Percentiles rank a stretch among this genome's conserved stretches.
phyloP scores from a whole-genome alignment of 92 coral and sea anemone species.

The Umimayanthus chanpuru region DNA sequence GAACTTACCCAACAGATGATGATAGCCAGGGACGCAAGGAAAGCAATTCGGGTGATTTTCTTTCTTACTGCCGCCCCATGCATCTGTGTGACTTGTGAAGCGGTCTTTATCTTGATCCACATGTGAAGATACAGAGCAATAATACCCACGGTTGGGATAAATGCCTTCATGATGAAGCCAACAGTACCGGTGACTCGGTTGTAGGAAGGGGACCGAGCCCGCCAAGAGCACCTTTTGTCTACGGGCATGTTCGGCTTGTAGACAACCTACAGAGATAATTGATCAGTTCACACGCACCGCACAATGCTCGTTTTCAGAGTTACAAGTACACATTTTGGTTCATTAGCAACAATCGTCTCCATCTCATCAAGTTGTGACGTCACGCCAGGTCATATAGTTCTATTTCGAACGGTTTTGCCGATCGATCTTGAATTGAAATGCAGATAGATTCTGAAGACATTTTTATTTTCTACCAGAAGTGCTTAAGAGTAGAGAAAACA shows the following conservation, averaged over 20 bases:
- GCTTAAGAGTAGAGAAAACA: too few species aligned
- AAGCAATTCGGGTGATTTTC: conserved; percentile 74
- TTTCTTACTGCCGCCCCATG: conserved; percentile 58
- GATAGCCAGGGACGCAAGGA: conserved; percentile 64
- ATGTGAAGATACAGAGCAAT: conserved; percentile 70
- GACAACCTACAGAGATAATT: background rate
- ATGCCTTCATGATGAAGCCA: conserved; percentile 68
- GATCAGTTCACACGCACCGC: background rate
- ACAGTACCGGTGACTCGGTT: conserved; percentile 47
- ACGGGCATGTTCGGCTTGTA: conserved; percentile 50
- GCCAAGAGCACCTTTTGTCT: conserved; percentile 65
- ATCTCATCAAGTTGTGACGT: too few species aligned
- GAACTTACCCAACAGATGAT: conserved; percentile 69
- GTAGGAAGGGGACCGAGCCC: conserved; percentile 37
- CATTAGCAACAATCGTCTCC: too few species aligned
- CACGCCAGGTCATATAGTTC: too few species aligned
- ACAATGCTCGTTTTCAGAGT: too few species aligned
- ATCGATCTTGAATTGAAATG: too few species aligned
- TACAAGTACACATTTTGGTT: too few species aligned
- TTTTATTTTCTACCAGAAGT: too few species aligned
- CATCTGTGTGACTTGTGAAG: conserved; percentile 31
- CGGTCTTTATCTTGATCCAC: conserved; percentile 69
- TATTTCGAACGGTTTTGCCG: too few species aligned
- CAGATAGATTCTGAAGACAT: too few species aligned
- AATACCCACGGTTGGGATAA: conserved; percentile 69